Conservation (phyloP, 2,888 invertebrate genomes). For the Anoplius nigerrimus region DNA sequence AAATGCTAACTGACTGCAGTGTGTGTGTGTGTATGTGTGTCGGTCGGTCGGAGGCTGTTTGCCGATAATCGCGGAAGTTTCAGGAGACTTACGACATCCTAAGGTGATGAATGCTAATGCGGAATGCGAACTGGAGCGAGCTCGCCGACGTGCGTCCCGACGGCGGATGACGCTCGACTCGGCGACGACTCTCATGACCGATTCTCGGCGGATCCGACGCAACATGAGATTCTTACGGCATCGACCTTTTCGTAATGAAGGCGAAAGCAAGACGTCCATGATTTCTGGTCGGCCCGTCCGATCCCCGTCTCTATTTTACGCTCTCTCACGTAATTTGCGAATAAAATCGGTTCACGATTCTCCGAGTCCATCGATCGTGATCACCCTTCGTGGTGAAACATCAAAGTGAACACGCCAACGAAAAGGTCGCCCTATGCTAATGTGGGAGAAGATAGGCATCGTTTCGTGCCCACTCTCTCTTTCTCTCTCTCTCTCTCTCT, state of each 20-base stretch:
- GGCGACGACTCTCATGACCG: not conserved
- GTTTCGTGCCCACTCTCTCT: no score
- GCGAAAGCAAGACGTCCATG: slow-evolving; percentile 36
- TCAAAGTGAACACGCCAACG: slow-evolving; percentile 18
- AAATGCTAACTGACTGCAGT: no score
- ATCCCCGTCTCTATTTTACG: not conserved
- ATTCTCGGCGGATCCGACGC: not conserved
- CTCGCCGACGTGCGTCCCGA: no score
- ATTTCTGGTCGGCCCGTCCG: slow-evolving; percentile 12
- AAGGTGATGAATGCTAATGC: no score
- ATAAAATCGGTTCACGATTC: slow-evolving; percentile 35
- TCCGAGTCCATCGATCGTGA: slow-evolving; percentile 34
- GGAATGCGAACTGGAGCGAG: no score
- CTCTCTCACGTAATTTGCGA: slow-evolving; percentile 30
- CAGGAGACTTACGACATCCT: no score
- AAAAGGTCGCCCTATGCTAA: slow-evolving; percentile 57
- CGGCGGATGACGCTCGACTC: no score
- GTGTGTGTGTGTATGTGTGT: no score
- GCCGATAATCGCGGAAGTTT: no score
- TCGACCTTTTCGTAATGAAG: slow-evolving; percentile 27
- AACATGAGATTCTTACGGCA: no score
- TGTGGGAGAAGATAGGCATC: slow-evolving; percentile 39
- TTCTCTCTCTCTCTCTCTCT: slow-evolving; percentile 24
- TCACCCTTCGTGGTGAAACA: slow-evolving; percentile 17
- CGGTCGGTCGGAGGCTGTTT: no score